These are phyloP conservation scores for Grantiella picta DNA, from an alignment of 2,113 vertebrate genomes.

Conservation along the genomic window DNA sequence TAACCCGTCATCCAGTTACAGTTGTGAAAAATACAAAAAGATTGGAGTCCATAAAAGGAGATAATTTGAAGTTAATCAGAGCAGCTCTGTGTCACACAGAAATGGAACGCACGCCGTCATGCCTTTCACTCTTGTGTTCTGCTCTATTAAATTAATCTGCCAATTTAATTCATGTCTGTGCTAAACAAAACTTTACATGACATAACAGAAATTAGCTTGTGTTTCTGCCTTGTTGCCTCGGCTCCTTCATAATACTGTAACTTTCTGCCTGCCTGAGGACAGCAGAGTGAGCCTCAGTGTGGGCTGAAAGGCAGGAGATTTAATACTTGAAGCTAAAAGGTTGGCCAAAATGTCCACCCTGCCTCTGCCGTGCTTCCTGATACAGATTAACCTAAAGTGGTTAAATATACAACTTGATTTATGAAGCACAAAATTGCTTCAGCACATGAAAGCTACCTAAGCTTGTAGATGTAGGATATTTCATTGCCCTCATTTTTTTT, in stretches of 20 bases:
- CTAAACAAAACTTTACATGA: slow-evolving; percentile 17
- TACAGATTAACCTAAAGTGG: slow-evolving; percentile 50
- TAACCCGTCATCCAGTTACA: slow-evolving; percentile 28
- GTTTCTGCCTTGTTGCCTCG: background rate
- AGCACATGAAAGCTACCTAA: background rate
- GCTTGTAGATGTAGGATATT: background rate
- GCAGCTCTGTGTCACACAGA: background rate
- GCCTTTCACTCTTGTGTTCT: slow-evolving; percentile 7
- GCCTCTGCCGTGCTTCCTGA: background rate
- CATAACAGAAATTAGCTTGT: background rate
- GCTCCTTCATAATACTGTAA: background rate
- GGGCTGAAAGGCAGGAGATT: background rate
- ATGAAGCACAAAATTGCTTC: slow-evolving; percentile 47
- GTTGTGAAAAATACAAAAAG: slow-evolving; percentile 43
- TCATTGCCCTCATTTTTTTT: background rate
- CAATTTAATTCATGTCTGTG: slow-evolving; percentile 24
- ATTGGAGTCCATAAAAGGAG: slow-evolving; percentile 52
- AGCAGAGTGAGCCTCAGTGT: background rate
- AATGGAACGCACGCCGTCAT: background rate
- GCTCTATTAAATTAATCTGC: slow-evolving; percentile 33
- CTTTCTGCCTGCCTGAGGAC: background rate
- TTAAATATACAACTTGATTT: slow-evolving; percentile 59
- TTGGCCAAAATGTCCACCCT: background rate
- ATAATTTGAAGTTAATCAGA: slow-evolving; percentile 51
- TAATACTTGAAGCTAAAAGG: background rate